Conservation (phyloP, 2,113 vertebrate genomes). For the Malurus cyaneus region DNA sequence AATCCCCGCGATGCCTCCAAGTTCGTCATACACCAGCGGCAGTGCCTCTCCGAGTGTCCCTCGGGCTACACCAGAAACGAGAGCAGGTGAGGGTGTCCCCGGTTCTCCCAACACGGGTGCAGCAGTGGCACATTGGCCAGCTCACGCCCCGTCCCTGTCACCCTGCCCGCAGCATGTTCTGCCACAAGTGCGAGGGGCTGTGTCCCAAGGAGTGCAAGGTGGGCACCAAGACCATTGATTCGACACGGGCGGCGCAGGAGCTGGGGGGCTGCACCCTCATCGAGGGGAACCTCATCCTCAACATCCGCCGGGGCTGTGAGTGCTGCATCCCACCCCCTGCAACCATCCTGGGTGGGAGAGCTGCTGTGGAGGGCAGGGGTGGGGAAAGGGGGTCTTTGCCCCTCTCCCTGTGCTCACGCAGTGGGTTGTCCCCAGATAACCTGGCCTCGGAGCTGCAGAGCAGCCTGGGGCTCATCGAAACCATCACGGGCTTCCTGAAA, state of each 20-base stretch:
- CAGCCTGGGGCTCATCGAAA: constrained; percentile 79
- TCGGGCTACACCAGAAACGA: constrained; percentile 73
- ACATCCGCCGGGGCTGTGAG: constrained; percentile 82
- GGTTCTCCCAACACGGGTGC: fast-evolving
- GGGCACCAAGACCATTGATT: constrained; percentile 82
- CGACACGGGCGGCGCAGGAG: constrained; percentile 68
- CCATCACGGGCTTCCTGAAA: constrained; percentile 83
- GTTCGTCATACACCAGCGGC: constrained; percentile 75
- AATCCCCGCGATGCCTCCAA: constrained; percentile 65
- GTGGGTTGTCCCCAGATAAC: constrained; percentile 62
- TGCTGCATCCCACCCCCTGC: not conserved
- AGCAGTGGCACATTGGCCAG: fast-evolving
- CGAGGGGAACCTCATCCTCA: constrained; percentile 80
- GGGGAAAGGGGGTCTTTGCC: not conserved
- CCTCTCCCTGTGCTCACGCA: fast-evolving
- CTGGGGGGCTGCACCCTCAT: constrained; percentile 78
- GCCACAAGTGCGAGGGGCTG: constrained; percentile 78
- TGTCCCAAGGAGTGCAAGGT: constrained; percentile 82
- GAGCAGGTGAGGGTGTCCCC: constrained; percentile 69
- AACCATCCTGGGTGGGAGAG: fast-evolving
- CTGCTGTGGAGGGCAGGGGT: fast-evolving
- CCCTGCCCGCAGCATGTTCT: constrained; percentile 70
- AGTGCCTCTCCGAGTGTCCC: constrained; percentile 74
- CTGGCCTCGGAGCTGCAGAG: constrained; percentile 73
- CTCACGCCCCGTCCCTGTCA: fast-evolving